A percentile compares a stretch with the other conserved stretches of the same genome.
Conservation (phyloP, 2,113 vertebrate species). For the Scytalopus superciliaris region DNA sequence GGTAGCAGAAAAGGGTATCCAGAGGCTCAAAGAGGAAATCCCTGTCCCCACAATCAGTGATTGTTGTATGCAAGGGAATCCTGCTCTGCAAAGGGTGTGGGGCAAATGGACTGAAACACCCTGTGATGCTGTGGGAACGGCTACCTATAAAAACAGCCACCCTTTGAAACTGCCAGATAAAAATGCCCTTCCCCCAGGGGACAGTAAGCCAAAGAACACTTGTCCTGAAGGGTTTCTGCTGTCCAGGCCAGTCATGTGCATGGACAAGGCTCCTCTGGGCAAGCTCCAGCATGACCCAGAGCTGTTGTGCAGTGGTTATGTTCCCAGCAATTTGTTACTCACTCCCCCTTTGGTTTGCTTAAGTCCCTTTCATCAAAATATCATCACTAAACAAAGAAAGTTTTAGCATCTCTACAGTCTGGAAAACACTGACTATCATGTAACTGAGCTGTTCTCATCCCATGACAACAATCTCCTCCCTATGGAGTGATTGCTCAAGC, state of each 20-base stretch:
- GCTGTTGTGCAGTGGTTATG: neutral
- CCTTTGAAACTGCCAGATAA: neutral
- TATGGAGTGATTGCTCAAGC: neutral
- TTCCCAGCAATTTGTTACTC: neutral
- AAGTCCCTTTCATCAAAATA: neutral
- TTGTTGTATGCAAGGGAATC: neutral
- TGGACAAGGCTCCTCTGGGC: neutral
- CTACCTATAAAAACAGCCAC: neutral
- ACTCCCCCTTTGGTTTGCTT: neutral
- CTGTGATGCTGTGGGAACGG: neutral
- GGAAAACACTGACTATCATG: neutral
- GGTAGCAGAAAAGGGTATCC: fast-evolving
- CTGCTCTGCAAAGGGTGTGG: neutral
- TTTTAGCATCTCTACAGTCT: neutral
- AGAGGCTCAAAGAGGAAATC: neutral
- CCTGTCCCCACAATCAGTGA: neutral
- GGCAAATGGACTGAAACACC: neutral
- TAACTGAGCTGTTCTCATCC: neutral
- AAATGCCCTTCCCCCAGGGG: neutral
- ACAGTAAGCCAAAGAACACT: neutral
- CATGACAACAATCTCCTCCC: neutral
- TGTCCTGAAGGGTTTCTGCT: neutral
- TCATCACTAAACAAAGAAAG: neutral
- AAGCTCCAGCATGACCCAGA: neutral
- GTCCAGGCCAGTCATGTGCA: neutral